Base-by-base conservation (phyloP, 2,113 vertebrate genomes). In the Gymnarchus niloticus region DNA sequence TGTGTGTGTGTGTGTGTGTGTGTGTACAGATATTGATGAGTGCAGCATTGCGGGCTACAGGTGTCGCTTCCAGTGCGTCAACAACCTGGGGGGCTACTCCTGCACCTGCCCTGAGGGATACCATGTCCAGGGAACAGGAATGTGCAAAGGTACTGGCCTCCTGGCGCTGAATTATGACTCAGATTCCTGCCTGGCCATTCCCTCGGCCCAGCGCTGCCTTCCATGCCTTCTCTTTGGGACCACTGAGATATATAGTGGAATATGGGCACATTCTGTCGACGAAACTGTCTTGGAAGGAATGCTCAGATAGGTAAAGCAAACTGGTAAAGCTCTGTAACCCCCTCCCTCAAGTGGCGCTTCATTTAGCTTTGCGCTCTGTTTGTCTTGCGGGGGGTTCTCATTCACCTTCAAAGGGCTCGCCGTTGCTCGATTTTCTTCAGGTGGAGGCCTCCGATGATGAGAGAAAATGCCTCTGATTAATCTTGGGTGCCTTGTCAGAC, bases 61-160 rank as follows among this genome's bases (percentile, higher is more conserved):
- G 23, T 97, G 96, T 86, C 96, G 96, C 49, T 96, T 96, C 85
- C 94, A 95, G 10, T 97, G 96, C 89, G 92, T 95, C 85, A 97
- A 97, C 6, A 95, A 95, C 87, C 96, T 95, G 44, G 96, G 96
- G 12, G 95, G 94, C 86, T 97, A 95, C 89, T 95, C 95, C 0
- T 97, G 96, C 3, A 89, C 94, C 88, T 97, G 96, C 82, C 96
- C 96, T 0, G 95, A 96, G 56, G 96, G 96, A 86, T 97, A 97
- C 89, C 94, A 97, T 87, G 93, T 96, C 85, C 93, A 96, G 44
- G 93, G 95, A 91, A 92, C 94, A 83, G 94, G 96, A 91, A 96
- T 94, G 23, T 97, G 96, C 88, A 95, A 97, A 89, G 96, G 96
- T 97, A 92, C n/a, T 86, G 56, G 81, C 69, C 80, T 78, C 14